Evolutionary conservation across 2,113 vertebrate genomes (phyloP), one percentile per base, ranked within the genome.

Genomic region (Euleptes europaea): DNA sequence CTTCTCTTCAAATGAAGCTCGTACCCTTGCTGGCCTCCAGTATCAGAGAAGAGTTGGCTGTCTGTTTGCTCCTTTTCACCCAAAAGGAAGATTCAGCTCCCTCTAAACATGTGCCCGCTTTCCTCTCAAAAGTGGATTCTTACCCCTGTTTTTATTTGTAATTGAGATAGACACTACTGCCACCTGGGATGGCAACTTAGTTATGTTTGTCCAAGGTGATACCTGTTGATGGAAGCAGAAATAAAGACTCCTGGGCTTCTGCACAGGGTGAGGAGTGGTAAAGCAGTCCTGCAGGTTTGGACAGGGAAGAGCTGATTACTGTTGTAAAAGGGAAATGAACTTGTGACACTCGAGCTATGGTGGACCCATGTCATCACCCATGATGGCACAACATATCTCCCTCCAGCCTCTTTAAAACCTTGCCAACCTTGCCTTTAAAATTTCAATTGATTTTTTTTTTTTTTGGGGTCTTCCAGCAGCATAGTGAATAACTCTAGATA

Each of bases 191-290:
- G 8, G 33, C 33, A 70, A 69, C 28, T 67, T 75, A 85, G 44
- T 35, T 75, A 72, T 88, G 60, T 76, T 92, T 70, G 90, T 88
- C 92, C 90, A 92, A 87, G 95, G 95, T 94, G 95, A 96, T 95
- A 95, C 90, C 95, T 96, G 86, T 94, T 83, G 95, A 95, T 94
- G 89, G 94, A 51, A 83, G 72, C 72, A 77, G 80, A 72, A 57
- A 49, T 83, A 23, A 31, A 81, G 0, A 1, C 35, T 85, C 66
- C 47, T n/a, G 33, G n/a, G 66, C 28, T 31, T 67, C 10, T 33
- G 14, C 66, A 67, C n/a, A n/a, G 66, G 10, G 21, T 65, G 63
- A 65, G 28, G 63, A 65, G 23, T 4, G 44, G 9, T 44, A 44
- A 44, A 28, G n/a, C n/a, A n/a, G 31, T 67, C 10, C 10, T 66